Evolutionary conservation across 2,888 invertebrate genomes (phyloP), one percentile per base, ranked within the genome.

Genomic region (Synanthedon myopaeformis): DNA sequence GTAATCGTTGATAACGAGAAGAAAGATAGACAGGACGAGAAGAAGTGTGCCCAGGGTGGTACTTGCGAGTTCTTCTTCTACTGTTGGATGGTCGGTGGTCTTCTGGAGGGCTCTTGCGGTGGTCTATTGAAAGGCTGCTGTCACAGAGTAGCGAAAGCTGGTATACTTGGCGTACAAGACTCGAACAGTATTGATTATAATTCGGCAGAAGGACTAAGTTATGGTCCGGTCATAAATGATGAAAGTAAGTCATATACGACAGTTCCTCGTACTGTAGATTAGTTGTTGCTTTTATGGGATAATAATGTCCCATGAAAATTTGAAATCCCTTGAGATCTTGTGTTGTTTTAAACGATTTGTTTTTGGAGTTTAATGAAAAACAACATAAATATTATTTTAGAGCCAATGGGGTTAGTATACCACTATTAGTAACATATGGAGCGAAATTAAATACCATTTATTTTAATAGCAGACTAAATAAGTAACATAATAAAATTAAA

Each of bases 61-160:
- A 93, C 92, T 60, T 96, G 96, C 80, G 96, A 96, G 82, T 96
- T 96, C 89, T 96, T 96, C 89, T 90, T 96, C 71, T 92, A 93
- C 82, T 96, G 96, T 86, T 96, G 96, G 96, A 92, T 96, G 90
- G 91, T 93, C 57, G 94, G 95, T 64, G 96, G 96, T 57, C 89
- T 95, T 56, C 89, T 96, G 71, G 95, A 96, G 70, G 94, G 94
- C 61, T 91, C 94, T 60, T 96, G 96, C 79, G 92, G 92, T 63
- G 92, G 93, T 59, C 88, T 96, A 61, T 89, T 96, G 64, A 93
- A 92, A 74, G 95, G 95, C 61, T 96, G 96, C 90, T 96, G 96
- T 82, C 93, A 94, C 75, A 92, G 94, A 79, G 89, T 90, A 56
- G 91, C 92, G 12, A 92, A 92, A 72, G 89, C 91, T 57, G 91